Percentiles rank a stretch among this genome's conserved stretches.
Evolutionary conservation across 2,797 vertebrate genomes (phyloP).

Genomic region (Phoebastria nigripes): DNA sequence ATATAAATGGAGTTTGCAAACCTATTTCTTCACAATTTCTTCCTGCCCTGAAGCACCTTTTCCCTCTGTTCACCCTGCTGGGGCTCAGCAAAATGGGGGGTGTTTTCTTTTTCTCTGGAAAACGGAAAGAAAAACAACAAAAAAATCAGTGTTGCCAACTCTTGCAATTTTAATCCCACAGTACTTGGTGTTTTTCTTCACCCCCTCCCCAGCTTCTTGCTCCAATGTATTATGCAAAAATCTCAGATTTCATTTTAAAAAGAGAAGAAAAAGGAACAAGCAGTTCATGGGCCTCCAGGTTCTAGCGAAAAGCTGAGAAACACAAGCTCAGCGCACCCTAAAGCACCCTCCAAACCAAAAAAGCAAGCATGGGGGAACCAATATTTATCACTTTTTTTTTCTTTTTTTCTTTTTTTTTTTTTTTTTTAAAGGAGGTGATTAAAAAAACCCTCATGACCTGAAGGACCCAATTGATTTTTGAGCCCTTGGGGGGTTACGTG

Average conservation of each 20-base stretch:
- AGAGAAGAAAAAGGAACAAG: background rate
- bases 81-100: background rate
- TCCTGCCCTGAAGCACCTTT: conserved; percentile 53
- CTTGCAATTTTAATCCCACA: background rate
- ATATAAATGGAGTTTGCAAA: conserved; percentile 6
- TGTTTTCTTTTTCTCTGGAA: conserved; percentile 37
- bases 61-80: background rate
- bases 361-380: background rate
- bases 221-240: conserved; percentile 31
- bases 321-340: background rate
- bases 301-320: background rate
- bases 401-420: too few species aligned
- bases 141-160: background rate
- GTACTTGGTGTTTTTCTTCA: conserved; percentile 13
- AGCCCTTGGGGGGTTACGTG: background rate
- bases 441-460: background rate
- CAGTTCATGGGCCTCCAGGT: background rate
- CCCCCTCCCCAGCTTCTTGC: conserved; percentile 2
- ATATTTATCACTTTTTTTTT: background rate
- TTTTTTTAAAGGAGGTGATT: background rate
- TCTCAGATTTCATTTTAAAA: conserved; percentile 29
- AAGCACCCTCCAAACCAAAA: background rate
- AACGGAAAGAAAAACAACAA: conserved; percentile 1
- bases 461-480: background rate
- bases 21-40: conserved; percentile 49